Conservation (phyloP, 2,113 vertebrate genomes). For the Archocentrus centrarchus region DNA sequence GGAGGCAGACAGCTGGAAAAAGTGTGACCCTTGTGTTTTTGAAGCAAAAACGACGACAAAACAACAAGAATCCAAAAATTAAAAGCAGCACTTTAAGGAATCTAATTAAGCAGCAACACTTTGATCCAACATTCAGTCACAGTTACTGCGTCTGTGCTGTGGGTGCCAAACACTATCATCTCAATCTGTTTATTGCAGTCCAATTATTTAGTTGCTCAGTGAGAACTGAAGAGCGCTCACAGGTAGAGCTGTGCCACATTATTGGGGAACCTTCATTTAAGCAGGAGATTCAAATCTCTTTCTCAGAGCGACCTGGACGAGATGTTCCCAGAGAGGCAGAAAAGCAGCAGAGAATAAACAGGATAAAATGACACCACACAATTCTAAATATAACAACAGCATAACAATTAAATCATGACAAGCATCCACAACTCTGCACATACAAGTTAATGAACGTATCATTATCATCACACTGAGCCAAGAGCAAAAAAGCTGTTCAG, state of each 20-base stretch:
- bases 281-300: no score
- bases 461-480: not conserved
- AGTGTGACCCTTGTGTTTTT: not conserved
- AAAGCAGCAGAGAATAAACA: no score
- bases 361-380: no score
- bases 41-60: slow-evolving; percentile 6
- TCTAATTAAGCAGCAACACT: slow-evolving; percentile 18
- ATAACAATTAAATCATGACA: no score
- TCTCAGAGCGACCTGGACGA: no score
- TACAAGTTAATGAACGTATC: no score
- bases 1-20: slow-evolving; percentile 23
- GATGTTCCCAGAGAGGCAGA: no score
- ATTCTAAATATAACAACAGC: no score
- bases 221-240: slow-evolving; percentile 23
- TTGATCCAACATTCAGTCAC: slow-evolving; percentile 25
- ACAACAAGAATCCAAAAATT: not conserved
- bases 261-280: no score
- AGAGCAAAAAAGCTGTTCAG: not conserved
- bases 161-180: slow-evolving; percentile 18
- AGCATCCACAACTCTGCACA: no score
- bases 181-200: slow-evolving; percentile 41
- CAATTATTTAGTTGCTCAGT: slow-evolving; percentile 44
- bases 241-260: no score
- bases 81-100: not conserved
- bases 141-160: slow-evolving; percentile 11